Conservation (phyloP, 2,797 vertebrate species). For the Anableps anableps region DNA sequence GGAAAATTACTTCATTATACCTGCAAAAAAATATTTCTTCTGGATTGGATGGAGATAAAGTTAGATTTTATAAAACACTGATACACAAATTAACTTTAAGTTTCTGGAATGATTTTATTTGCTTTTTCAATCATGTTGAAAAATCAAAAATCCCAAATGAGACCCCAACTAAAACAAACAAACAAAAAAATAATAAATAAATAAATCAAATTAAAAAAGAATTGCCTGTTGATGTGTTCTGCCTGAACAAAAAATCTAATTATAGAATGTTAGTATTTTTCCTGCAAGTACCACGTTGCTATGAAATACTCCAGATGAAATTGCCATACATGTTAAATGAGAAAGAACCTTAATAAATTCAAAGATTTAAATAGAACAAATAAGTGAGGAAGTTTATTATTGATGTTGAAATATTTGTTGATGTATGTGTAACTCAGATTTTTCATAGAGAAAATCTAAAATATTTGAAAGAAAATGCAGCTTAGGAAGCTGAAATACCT, state of each 20-base stretch:
- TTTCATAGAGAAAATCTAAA: too few species aligned
- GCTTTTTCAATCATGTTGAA: neutral
- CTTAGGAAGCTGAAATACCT: neutral
- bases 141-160: neutral
- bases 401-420: too few species aligned
- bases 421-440: too few species aligned
- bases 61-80: neutral
- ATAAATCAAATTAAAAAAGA: neutral
- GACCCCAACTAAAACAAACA: neutral
- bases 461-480: neutral
- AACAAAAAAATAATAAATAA: neutral
- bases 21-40: neutral
- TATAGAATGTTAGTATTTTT: neutral
- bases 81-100: neutral
- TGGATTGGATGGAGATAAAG: neutral
- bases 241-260: neutral
- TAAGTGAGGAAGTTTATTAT: neutral
- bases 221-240: neutral
- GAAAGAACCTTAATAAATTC: neutral
- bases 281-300: neutral
- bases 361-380: neutral
- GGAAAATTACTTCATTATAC: neutral
- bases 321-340: neutral
- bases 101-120: neutral
- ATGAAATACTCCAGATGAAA: neutral